Evolutionary conservation across 2,113 vertebrate species (phyloP).

Genomic region (Odocoileus hemionus): DNA sequence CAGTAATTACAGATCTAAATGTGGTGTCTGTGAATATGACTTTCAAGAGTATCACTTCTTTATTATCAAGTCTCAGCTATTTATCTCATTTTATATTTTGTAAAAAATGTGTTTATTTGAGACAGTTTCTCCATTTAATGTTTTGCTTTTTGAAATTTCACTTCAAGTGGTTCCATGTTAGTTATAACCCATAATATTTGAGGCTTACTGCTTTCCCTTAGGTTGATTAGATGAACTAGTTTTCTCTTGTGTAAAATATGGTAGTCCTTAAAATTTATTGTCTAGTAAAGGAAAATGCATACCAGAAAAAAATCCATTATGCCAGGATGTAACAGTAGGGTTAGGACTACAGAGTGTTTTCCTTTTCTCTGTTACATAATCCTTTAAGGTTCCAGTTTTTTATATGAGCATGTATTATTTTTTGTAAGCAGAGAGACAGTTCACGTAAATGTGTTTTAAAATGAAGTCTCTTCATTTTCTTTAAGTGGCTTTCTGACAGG

Average conservation of each 20-base stretch:
- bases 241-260: neutral
- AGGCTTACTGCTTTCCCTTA: neutral
- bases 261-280: neutral
- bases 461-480: neutral
- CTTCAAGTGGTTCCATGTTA: neutral
- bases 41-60: neutral
- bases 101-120: neutral
- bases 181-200: neutral
- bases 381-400: neutral
- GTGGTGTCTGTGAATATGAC: neutral
- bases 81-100: neutral
- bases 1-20: neutral
- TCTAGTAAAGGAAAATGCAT: neutral
- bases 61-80: neutral
- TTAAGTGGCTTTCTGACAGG: slow-evolving; percentile 95
- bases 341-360: neutral
- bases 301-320: neutral
- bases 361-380: neutral
- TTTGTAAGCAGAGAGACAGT: neutral
- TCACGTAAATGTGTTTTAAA: neutral
- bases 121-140: neutral
- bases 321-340: neutral
- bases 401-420: neutral
- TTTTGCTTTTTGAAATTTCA: neutral
- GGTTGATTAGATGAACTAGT: neutral